phyloP scores from a whole-genome alignment of 2,888 invertebrate species.

The Pristionchus entomophagus region DNA sequence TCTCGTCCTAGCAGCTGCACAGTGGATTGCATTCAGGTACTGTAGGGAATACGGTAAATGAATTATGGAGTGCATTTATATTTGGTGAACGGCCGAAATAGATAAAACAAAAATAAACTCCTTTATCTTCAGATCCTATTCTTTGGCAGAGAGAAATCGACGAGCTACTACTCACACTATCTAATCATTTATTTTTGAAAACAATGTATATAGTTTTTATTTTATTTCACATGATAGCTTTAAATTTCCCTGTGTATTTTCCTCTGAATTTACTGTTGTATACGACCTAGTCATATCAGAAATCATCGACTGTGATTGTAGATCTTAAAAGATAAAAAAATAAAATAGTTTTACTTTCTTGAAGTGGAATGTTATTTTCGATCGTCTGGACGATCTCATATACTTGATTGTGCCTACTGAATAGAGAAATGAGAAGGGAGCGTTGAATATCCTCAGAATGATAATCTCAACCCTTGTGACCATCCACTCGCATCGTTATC shows the following conservation, averaged over 20 bases:
- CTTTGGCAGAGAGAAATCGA: slow-evolving; percentile 30
- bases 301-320: neutral
- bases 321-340: slow-evolving; percentile 8
- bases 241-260: too few relatives aligned
- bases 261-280: neutral
- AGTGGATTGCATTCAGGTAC: slow-evolving; percentile 63
- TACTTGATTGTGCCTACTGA: neutral
- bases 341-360: neutral
- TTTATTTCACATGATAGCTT: too few relatives aligned
- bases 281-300: slow-evolving; percentile 25
- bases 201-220: neutral
- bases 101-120: too few relatives aligned
- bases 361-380: neutral
- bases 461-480: slow-evolving; percentile 30
- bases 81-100: too few relatives aligned
- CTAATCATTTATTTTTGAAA: neutral
- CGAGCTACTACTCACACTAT: neutral
- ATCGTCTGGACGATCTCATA: neutral
- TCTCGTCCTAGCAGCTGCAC: slow-evolving; percentile 63
- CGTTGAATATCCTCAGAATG: neutral
- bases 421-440: too few relatives aligned
- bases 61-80: neutral
- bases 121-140: slow-evolving; percentile 34
- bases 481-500: slow-evolving; percentile 6
- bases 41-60: neutral